Conservation (phyloP, 2,113 vertebrate species). For the Verasper variegatus region DNA sequence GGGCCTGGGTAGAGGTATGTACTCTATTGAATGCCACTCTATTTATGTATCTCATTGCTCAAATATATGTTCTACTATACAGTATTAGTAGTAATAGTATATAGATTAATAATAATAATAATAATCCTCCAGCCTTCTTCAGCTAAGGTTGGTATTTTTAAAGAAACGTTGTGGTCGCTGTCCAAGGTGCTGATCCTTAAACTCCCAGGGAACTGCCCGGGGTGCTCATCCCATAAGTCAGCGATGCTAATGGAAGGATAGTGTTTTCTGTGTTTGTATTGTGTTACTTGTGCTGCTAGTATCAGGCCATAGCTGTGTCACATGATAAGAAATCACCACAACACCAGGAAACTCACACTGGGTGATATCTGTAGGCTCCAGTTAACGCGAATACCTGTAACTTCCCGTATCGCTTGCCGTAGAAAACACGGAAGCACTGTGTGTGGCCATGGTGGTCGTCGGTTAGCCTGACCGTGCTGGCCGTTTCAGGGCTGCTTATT, state of each 20-base stretch:
- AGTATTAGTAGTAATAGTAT: too few relatives aligned
- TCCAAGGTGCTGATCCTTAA: constrained; percentile 44
- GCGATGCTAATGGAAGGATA: too few relatives aligned
- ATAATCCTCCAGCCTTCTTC: too few relatives aligned
- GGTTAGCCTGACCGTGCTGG: constrained; percentile 53
- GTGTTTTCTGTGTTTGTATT: neutral
- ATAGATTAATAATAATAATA: too few relatives aligned
- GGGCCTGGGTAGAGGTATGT: too few relatives aligned
- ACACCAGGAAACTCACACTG: neutral
- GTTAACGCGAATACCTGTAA: neutral
- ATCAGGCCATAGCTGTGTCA: neutral
- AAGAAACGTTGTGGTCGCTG: constrained; percentile 17
- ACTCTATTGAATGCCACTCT: too few relatives aligned
- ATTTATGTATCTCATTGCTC: too few relatives aligned
- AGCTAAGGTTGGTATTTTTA: neutral
- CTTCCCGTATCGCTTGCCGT: constrained; percentile 53
- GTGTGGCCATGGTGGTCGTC: constrained; percentile 12
- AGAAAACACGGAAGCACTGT: constrained; percentile 41
- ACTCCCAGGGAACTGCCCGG: neutral
- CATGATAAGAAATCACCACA: neutral
- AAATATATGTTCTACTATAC: too few relatives aligned
- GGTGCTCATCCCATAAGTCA: neutral
- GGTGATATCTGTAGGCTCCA: neutral
- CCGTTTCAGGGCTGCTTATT: constrained; percentile 13
- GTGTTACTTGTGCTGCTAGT: neutral